A percentile compares a stretch with the other conserved stretches of the same genome.
These are phyloP conservation scores for Andricus grossulariae DNA, from an alignment of 1,140 invertebrate species.

Conservation along the genomic window DNA sequence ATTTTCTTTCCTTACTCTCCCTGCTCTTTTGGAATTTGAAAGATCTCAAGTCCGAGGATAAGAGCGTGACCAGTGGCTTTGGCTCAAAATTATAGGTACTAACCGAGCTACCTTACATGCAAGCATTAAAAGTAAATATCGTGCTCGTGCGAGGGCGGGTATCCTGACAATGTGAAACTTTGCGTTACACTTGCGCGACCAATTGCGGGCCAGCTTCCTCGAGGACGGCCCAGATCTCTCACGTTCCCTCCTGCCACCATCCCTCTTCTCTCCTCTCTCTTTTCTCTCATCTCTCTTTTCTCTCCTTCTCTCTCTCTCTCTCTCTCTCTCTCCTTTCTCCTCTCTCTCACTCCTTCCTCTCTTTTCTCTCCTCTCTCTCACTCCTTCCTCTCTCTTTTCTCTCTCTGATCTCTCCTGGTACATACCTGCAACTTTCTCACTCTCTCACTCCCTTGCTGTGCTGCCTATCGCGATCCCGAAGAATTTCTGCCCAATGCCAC, in stretches of 20 bases:
- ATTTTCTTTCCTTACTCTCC: neutral
- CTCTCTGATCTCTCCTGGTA: neutral
- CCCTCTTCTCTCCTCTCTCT: conserved; percentile 47
- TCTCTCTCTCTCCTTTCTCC: neutral
- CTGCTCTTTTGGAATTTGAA: conserved; percentile 8
- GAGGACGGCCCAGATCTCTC: conserved; percentile 68
- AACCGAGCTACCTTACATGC: conserved; percentile 10
- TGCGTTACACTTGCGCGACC: conserved; percentile 68
- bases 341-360: neutral
- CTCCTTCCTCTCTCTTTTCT: neutral
- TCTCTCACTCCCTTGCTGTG: conserved; percentile 21
- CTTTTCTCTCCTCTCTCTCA: neutral
- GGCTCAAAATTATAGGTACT: neutral
- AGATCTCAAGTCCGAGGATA: conserved; percentile 3
- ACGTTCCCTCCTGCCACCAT: conserved; percentile 47
- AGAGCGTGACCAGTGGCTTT: conserved; percentile 21
- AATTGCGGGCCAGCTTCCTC: conserved; percentile 64
- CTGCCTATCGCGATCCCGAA: conserved; percentile 27
- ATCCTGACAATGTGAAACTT: conserved; percentile 70
- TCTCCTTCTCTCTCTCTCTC: conserved; percentile 33
- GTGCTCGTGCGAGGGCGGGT: conserved; percentile 66
- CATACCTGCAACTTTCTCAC: conserved; percentile 31
- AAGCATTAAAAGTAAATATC: conserved; percentile 51
- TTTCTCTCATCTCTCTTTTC: conserved; percentile 33
- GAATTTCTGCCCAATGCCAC: conserved; percentile 22